phyloP scores from a whole-genome alignment of 2,888 invertebrate species.

The Trichopria drosophilae region DNA sequence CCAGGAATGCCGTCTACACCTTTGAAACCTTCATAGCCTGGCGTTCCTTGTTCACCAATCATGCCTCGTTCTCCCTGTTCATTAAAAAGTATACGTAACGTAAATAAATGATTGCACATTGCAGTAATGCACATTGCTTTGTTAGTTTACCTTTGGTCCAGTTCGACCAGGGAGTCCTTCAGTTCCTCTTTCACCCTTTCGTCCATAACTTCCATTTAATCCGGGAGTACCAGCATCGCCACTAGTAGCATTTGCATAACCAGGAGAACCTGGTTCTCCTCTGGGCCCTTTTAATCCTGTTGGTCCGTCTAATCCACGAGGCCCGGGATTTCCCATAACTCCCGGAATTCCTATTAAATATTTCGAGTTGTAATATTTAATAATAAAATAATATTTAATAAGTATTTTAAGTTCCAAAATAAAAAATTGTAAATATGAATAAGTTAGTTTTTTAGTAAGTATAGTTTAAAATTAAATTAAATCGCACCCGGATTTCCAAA shows the following conservation, averaged over 20 bases:
- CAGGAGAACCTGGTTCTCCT: slow-evolving; percentile 60
- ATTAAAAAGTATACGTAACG: neutral
- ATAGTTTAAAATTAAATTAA: too few species aligned
- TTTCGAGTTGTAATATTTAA: neutral
- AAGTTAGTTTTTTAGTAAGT: too few species aligned
- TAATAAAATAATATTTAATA: too few species aligned
- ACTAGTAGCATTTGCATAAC: slow-evolving; percentile 50
- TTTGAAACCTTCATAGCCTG: slow-evolving; percentile 61
- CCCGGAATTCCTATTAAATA: slow-evolving; percentile 52
- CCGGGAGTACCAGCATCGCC: slow-evolving; percentile 65
- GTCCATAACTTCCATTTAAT: slow-evolving; percentile 59
- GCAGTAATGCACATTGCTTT: too few species aligned
- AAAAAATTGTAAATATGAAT: too few species aligned
- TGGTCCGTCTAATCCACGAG: slow-evolving; percentile 62
- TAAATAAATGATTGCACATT: neutral
- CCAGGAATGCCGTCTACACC: too few species aligned
- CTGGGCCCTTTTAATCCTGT: slow-evolving; percentile 63
- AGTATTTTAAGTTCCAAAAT: too few species aligned
- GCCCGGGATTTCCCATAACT: slow-evolving; percentile 54
- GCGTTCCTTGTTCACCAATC: too few species aligned
- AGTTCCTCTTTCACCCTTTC: slow-evolving; percentile 64
- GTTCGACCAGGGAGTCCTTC: slow-evolving; percentile 56
- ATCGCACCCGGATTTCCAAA: slow-evolving; percentile 63
- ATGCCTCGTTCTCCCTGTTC: slow-evolving; percentile 41
- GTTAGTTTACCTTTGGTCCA: slow-evolving; percentile 50